A percentile compares a stretch with the other conserved stretches of the same genome.
phyloP scores from a whole-genome alignment of 2,113 vertebrate species.

The Paramisgurnus dabryanus region DNA sequence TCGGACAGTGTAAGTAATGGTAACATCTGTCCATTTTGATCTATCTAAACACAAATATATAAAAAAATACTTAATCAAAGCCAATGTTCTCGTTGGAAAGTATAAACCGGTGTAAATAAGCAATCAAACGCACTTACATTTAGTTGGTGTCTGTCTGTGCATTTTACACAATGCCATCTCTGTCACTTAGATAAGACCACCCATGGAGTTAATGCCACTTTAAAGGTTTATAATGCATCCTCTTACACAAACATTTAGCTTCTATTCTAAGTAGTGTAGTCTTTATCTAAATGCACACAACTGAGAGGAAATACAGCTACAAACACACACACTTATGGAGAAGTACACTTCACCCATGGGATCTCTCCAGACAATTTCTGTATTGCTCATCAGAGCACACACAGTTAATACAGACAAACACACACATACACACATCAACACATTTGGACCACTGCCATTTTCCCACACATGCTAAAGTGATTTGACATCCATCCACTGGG shows the following conservation, averaged over 20 bases:
- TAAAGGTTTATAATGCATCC: not conserved
- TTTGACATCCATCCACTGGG: slow-evolving; percentile 62
- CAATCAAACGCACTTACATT: too few relatives aligned
- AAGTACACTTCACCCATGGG: not conserved
- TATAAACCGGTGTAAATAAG: too few relatives aligned
- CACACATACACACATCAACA: slow-evolving; percentile 40
- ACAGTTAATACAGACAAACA: slow-evolving; percentile 28
- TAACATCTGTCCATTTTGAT: too few relatives aligned
- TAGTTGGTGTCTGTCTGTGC: slow-evolving; percentile 50
- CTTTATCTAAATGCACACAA: not conserved
- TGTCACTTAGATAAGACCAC: not conserved
- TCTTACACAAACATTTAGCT: not conserved
- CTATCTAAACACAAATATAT: too few relatives aligned
- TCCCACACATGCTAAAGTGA: slow-evolving; percentile 72
- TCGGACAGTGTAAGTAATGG: too few relatives aligned
- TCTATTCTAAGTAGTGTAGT: not conserved
- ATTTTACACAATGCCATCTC: slow-evolving; percentile 31
- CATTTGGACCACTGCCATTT: slow-evolving; percentile 68
- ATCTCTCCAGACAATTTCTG: slow-evolving; percentile 37
- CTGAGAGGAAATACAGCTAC: not conserved
- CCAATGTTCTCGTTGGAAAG: too few relatives aligned
- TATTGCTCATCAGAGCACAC: slow-evolving; percentile 27
- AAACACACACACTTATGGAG: slow-evolving; percentile 12
- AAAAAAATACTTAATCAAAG: too few relatives aligned
- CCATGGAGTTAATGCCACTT: slow-evolving; percentile 10